Conservation (phyloP, 2,888 invertebrate genomes). For the Idaea aversata region DNA sequence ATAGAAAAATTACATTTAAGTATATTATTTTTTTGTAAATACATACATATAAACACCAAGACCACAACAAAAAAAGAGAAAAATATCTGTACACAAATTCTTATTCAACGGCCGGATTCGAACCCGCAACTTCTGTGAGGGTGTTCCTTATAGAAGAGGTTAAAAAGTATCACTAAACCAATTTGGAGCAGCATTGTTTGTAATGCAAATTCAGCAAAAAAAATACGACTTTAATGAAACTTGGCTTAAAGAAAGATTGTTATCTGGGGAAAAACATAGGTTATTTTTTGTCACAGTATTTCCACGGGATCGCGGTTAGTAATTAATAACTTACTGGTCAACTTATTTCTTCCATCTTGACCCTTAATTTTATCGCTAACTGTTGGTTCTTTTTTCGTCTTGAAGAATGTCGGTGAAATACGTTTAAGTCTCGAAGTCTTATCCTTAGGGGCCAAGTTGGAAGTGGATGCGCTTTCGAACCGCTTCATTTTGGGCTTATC, state of each 20-base stretch:
- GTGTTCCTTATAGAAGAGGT: too few relatives aligned
- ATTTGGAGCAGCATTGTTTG: neutral
- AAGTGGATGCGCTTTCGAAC: constrained; percentile 60
- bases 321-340: constrained; percentile 48
- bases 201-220: neutral
- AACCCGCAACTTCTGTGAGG: too few relatives aligned
- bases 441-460: constrained; percentile 43
- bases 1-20: too few relatives aligned
- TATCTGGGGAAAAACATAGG: too few relatives aligned
- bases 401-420: constrained; percentile 62
- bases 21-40: too few relatives aligned
- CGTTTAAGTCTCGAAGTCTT: constrained; percentile 52
- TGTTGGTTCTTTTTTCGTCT: constrained; percentile 42
- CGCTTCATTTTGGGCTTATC: constrained; percentile 51
- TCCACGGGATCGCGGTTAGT: too few relatives aligned
- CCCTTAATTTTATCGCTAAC: constrained; percentile 42
- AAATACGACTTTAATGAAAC: neutral
- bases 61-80: neutral
- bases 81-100: too few relatives aligned
- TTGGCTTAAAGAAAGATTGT: too few relatives aligned
- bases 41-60: neutral
- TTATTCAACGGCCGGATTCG: too few relatives aligned
- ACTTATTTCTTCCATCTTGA: constrained; percentile 44
- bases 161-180: too few relatives aligned
- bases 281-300: too few relatives aligned